These are phyloP conservation scores for Garra rufa DNA, from an alignment of 2,113 vertebrate species.

Conservation along the genomic window DNA sequence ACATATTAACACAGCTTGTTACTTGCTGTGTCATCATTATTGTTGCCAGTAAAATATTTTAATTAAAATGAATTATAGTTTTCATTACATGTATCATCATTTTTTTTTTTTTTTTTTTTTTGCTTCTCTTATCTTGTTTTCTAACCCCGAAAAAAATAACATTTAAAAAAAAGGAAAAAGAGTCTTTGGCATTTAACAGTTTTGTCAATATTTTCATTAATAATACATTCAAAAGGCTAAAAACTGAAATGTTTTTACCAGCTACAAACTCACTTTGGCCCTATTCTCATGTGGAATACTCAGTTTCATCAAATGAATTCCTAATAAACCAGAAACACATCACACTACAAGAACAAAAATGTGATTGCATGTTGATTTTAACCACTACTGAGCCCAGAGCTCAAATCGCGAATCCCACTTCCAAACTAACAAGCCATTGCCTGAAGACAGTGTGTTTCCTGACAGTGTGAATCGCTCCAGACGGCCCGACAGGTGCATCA, in stretches of 20 bases:
- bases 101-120: background rate
- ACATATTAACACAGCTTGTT: no score
- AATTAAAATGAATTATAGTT: no score
- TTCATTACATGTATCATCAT: no score
- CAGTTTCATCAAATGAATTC: background rate
- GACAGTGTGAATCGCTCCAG: conserved; percentile 6
- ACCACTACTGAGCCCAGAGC: background rate
- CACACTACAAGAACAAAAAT: background rate
- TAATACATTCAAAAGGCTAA: background rate
- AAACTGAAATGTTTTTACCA: background rate
- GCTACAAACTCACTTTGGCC: background rate
- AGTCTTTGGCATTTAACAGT: background rate
- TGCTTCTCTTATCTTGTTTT: background rate
- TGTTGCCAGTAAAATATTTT: no score
- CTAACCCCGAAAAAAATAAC: background rate
- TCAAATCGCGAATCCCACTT: background rate
- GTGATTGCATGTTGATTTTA: background rate
- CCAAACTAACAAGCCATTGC: background rate
- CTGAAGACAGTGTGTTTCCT: background rate
- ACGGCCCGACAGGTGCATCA: background rate
- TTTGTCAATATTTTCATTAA: background rate
- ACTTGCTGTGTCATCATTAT: no score
- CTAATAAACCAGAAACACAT: background rate
- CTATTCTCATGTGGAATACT: background rate
- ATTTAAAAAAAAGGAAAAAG: background rate